Conservation (phyloP, 2,113 vertebrate species). For the Xyliphius kryptos region DNA sequence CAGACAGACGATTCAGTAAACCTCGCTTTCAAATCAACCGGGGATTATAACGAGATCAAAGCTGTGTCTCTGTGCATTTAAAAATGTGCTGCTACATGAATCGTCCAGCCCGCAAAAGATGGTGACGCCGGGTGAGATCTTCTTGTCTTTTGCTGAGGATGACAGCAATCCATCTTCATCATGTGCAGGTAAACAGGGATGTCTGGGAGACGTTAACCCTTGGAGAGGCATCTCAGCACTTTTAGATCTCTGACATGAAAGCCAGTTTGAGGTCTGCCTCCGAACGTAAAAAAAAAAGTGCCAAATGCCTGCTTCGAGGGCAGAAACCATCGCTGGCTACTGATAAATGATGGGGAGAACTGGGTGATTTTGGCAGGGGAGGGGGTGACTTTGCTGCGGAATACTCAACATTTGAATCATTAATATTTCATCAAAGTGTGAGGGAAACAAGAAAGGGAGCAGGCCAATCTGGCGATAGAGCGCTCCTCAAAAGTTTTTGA, state of each 20-base stretch:
- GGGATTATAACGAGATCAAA: conserved; percentile 20
- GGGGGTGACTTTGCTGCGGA: conserved; percentile 22
- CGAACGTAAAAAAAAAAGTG: conserved; percentile 52
- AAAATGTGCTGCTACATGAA: conserved; percentile 1
- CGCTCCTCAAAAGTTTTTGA: conserved; percentile 11
- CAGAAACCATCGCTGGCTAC: conserved; percentile 14
- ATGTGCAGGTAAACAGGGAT: conserved; percentile 54
- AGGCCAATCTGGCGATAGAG: conserved; percentile 2
- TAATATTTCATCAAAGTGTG: conserved; percentile 48
- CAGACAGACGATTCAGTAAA: background rate
- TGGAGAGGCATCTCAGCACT: conserved; percentile 59
- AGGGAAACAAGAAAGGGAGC: conserved; percentile 26
- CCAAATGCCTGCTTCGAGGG: conserved; percentile 45
- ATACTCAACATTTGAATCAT: conserved; percentile 40
- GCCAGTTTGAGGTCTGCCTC: conserved; percentile 48
- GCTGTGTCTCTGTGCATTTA: background rate
- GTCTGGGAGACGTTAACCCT: conserved; percentile 52
- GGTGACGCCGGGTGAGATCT: background rate
- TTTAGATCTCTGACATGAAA: conserved; percentile 68
- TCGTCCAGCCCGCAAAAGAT: background rate
- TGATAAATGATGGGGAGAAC: conserved; percentile 8
- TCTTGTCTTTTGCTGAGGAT: background rate
- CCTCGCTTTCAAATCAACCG: conserved; percentile 24
- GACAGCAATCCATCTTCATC: conserved; percentile 15
- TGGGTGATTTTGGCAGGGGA: background rate